Base-by-base conservation (phyloP, 2,888 invertebrate species). In the Mythimna pallens region DNA sequence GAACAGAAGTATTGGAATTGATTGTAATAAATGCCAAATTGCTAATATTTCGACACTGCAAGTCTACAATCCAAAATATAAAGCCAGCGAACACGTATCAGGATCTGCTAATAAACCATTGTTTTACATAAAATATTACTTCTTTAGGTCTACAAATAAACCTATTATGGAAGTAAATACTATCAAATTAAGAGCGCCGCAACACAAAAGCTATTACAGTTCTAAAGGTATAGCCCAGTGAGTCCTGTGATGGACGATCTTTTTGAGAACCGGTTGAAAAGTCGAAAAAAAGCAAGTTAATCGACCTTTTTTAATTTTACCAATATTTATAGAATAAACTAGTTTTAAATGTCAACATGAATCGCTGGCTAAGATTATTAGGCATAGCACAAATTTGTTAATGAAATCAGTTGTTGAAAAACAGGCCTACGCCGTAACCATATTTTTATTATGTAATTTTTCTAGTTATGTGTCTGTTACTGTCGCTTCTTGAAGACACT, bases 1-100 rank as follows among this genome's bases (percentile, higher is more conserved):
- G 30, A 65, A 17, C 20, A 40, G 20, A 73, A 55, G 9, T 55
- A 63, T 47, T 36, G 22, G 20, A 22, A 55, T 9, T 12, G 9
- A 34, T 47, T 25, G n/a, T 10, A 54, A 54, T 54, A 14, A 55
- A 71, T 71, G 20, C 50, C 50, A n/a, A 52, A 47, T 47, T 17
- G 22, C 2, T 2, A n/a, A 20, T n/a, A 34, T 17, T 67, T 30
- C 30, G 36, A 59, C 59, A 36, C 59, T 59, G 34, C 36, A 25
- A 34, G 25, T 40, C 58, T 66, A n/a, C 22, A 54, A 36, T 22
- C 17, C 17, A 17, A 50, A 47, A 70, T 50, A n/a, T 20, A 12
- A 17, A 17, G 47, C 12, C 7, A n/a, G 1, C 43, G n/a, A n/a
- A 20, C 25, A 40, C 14, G 30, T 58, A 4, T 30, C 10, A 2